Evolutionary conservation across 2,113 vertebrate genomes (phyloP).

Genomic region (Brevimyrus niger): DNA sequence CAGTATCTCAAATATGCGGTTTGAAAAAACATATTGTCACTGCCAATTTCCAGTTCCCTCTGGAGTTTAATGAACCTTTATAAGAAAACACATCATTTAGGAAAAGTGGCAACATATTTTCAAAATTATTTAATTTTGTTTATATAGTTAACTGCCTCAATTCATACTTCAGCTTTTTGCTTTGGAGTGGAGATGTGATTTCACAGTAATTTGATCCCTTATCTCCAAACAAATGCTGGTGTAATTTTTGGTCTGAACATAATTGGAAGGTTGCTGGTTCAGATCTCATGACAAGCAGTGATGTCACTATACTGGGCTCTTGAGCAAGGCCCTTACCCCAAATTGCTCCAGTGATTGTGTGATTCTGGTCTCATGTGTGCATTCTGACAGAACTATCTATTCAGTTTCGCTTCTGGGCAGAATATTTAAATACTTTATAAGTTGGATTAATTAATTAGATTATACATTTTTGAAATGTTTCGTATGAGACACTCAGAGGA

Average conservation of each 20-base stretch:
- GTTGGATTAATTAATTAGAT: background rate
- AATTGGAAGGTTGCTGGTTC: background rate
- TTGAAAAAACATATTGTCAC: background rate
- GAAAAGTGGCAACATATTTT: background rate
- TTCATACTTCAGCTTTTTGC: background rate
- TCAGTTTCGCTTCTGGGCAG: background rate
- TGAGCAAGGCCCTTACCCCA: background rate
- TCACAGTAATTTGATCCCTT: background rate
- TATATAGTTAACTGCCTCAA: background rate
- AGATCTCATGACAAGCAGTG: background rate
- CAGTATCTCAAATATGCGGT: background rate
- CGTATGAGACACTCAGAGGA: background rate
- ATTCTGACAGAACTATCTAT: background rate
- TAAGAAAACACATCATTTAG: background rate
- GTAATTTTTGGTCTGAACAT: background rate
- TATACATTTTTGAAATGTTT: background rate
- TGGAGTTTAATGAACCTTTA: background rate
- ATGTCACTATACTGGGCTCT: background rate
- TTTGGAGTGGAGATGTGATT: background rate
- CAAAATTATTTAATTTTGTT: background rate
- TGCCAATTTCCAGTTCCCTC: background rate
- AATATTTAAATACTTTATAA: background rate
- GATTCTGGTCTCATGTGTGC: background rate
- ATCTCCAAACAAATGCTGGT: background rate
- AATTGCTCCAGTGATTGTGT: background rate